Evolutionary conservation across 1,140 invertebrate genomes (phyloP), one percentile per base, ranked within the genome.

Genomic region (Drosophila guanche): DNA sequence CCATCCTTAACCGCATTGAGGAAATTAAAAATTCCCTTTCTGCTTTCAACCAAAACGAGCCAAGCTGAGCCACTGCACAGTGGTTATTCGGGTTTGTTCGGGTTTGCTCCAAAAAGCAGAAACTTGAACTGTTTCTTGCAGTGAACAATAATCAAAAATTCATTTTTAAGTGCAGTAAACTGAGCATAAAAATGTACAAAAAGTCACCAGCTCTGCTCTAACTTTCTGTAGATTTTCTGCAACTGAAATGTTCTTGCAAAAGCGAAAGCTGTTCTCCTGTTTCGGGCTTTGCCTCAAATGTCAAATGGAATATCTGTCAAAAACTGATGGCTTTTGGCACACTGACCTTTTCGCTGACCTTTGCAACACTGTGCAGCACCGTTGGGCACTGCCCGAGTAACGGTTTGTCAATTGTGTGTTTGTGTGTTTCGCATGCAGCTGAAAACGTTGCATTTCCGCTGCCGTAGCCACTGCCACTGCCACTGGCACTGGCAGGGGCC

Each of bases 371-470:
- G 61, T 65, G 7, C 6, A 22, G n/a, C 43, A 7, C n/a, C 10
- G 22, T 27, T 33, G 40, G 40, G n/a, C 40, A 37, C 16, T 69
- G 77, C 73, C 68, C 51, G 40, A 86, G 77, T 55, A 63, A 66
- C 57, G 76, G 76, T 80, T 85, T 84, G 80, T 85, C 80, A 86
- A 85, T 85, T 85, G 79, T 76, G 76, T 61, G 33, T 37, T 0
- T 1, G 16, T 20, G 76, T 61, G 33, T 37, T 85, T 86, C 76
- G 72, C 72, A 66, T 79, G 76, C 80, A 79, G 72, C 66, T 40
- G 61, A 42, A 67, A 79, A 79, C 58, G 79, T 76, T 76, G 80
- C 80, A 85, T 66, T 85, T 84, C 79, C 79, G 75, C 40, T 45
- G 47, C 60, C 41, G 25, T 25, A 27, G 48, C 51, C 23, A 14